Conservation (phyloP, 2,797 vertebrate genomes). For the Enteromius unitaeniatus region DNA sequence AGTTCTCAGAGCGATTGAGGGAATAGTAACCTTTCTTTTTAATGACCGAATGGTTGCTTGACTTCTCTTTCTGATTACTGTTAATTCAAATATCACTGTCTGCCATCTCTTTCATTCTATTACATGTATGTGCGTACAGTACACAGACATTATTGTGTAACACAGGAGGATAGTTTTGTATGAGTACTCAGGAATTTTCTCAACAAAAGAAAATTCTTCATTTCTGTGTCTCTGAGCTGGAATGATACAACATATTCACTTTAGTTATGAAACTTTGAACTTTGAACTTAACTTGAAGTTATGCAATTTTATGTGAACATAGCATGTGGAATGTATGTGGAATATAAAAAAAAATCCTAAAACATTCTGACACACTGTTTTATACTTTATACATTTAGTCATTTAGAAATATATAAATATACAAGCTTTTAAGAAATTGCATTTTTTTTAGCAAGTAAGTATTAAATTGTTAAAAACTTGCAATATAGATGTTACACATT, state of each 20-base stretch:
- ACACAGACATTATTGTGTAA: neutral
- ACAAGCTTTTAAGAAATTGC: neutral
- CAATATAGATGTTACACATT: too few species aligned
- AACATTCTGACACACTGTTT: too few species aligned
- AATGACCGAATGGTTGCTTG: neutral
- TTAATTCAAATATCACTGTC: neutral
- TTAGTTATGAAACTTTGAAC: too few species aligned
- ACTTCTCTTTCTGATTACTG: neutral
- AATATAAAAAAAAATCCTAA: too few species aligned
- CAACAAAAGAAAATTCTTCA: too few species aligned
- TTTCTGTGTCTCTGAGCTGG: neutral
- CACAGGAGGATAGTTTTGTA: neutral
- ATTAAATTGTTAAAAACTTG: neutral
- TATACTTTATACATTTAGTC: too few species aligned
- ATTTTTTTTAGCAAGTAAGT: neutral
- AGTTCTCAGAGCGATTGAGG: neutral
- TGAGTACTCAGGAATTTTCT: slow-evolving; percentile 12
- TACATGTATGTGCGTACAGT: neutral
- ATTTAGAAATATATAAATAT: too few species aligned
- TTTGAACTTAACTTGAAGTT: too few species aligned
- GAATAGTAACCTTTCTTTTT: slow-evolving; percentile 6
- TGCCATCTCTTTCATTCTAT: slow-evolving; percentile 7
- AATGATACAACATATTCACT: neutral
- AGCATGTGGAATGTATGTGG: too few species aligned
- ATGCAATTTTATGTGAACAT: neutral